These are phyloP conservation scores for Pristionchus arcanus DNA, from an alignment of 2,888 invertebrate genomes.

Conservation along the genomic window DNA sequence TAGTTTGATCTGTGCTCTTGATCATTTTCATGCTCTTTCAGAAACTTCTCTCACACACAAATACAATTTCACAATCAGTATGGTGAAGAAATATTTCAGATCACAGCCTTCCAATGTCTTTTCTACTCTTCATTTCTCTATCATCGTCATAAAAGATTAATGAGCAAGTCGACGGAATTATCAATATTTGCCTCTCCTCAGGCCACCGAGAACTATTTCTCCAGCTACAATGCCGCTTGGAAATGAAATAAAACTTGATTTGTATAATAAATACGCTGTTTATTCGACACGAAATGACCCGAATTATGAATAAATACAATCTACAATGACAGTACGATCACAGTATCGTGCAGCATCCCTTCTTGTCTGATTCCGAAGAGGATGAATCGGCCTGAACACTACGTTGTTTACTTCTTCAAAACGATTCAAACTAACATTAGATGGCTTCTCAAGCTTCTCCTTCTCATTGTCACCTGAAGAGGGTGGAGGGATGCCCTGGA, in stretches of 20 bases:
- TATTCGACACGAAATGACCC: background rate
- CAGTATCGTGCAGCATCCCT: conserved; percentile 43
- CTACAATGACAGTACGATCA: background rate
- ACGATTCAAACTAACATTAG: conserved; percentile 2
- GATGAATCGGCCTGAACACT: conserved; percentile 24
- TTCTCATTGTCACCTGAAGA: background rate
- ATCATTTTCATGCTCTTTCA: background rate
- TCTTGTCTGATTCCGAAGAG: conserved; percentile 24
- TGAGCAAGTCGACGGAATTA: conserved; percentile 8
- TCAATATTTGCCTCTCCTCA: background rate
- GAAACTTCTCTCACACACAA: no score
- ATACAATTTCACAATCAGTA: background rate
- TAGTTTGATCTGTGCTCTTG: no score
- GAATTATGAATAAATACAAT: background rate
- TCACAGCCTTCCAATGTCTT: conserved; percentile 32
- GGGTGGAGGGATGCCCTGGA: background rate
- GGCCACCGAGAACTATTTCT: conserved; percentile 27
- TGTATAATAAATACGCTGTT: background rate
- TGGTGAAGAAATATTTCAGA: background rate
- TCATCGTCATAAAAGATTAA: background rate
- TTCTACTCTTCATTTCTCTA: conserved; percentile 1
- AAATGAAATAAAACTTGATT: background rate
- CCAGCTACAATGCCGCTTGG: background rate
- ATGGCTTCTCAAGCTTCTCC: conserved; percentile 3
- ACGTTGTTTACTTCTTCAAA: background rate